Evolutionary conservation across 2,888 invertebrate genomes (phyloP).

Genomic region (Laspeyria flexula): DNA sequence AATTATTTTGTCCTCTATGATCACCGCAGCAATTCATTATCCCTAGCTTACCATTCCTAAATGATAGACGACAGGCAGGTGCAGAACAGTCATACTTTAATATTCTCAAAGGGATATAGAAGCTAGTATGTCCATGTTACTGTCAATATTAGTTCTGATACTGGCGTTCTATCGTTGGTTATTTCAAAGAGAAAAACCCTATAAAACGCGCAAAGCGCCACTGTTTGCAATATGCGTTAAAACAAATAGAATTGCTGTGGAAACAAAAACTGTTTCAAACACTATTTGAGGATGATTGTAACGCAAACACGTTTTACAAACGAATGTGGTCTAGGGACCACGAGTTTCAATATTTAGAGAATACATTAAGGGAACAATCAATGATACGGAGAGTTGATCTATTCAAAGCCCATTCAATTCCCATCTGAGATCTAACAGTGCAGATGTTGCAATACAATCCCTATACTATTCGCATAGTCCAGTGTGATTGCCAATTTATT

Average conservation of each 20-base stretch:
- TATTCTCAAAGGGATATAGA: background rate
- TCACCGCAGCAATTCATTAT: conserved; percentile 17
- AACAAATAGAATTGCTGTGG: conserved; percentile 1
- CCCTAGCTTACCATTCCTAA: conserved; percentile 16
- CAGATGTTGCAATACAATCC: conserved; percentile 23
- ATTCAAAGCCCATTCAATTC: conserved; percentile 27
- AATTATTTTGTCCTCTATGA: conserved; percentile 27
- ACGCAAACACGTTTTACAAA: conserved; percentile 1
- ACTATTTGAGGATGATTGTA: conserved; percentile 18
- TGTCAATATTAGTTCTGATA: background rate
- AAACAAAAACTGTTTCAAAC: conserved; percentile 3
- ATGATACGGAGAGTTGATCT: conserved; percentile 26
- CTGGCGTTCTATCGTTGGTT: background rate
- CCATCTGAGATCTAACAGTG: conserved; percentile 9
- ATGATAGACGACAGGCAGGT: conserved; percentile 20
- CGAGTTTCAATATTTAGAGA: conserved; percentile 19
- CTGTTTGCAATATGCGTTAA: conserved; percentile 10
- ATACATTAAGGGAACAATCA: conserved; percentile 13
- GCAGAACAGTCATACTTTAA: background rate
- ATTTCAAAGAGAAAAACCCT: conserved; percentile 1
- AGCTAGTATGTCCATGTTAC: background rate
- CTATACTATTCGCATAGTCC: conserved; percentile 28
- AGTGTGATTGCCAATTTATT: conserved; percentile 55
- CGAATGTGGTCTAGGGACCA: conserved; percentile 10
- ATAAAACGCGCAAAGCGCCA: background rate